Base-by-base conservation (phyloP, 1,140 invertebrate genomes). In the Periplaneta americana region DNA sequence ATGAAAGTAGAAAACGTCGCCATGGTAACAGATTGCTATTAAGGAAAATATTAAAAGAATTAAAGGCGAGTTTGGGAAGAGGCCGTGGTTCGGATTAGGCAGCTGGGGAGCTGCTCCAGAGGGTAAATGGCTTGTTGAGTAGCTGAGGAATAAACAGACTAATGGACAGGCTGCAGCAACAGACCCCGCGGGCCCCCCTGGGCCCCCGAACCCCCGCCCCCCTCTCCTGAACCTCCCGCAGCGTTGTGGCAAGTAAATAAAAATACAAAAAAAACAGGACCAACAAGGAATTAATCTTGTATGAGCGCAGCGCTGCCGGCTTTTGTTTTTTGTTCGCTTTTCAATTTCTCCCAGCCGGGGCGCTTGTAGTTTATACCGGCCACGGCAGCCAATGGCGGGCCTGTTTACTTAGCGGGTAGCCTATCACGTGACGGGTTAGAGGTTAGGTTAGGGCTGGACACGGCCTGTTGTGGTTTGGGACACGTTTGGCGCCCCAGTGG, bases 101-200 rank as follows among this genome's bases (percentile, higher is more conserved):
- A 57, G 3, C 22, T n/a, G n/a, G n/a, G 18, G 6, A 39, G 1
- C 15, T 31, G 31, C 15, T 8, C 28, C 31, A 32, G 5, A 78
- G 77, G 77, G 77, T 78, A 78, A 78, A 78, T 78, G 77, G 77
- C 77, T 78, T 78, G 77, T 78, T 78, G 77, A 78, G 77, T 78
- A 78, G 77, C 77, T 17, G 34, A 78, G 77, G 77, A 78, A 78
- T 78, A 78, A 78, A 78, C 77, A 78, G 39, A 78, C 77, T 78
- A 78, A 78, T 78, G 77, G 77, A 78, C 77, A 78, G 77, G 18
- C 77, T 34, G 77, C n/a, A 31, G 77, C 77, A 31, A 32, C 34
- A 35, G 35, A 32, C 77, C 39, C 77, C 77, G 34, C 33, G 6
- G 35, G 28, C 77, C 77, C 33, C 37, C 33, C 10, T n/a, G 17